These are phyloP conservation scores for Orchesella flavescens DNA, from an alignment of 2,888 invertebrate genomes.

Conservation along the genomic window DNA sequence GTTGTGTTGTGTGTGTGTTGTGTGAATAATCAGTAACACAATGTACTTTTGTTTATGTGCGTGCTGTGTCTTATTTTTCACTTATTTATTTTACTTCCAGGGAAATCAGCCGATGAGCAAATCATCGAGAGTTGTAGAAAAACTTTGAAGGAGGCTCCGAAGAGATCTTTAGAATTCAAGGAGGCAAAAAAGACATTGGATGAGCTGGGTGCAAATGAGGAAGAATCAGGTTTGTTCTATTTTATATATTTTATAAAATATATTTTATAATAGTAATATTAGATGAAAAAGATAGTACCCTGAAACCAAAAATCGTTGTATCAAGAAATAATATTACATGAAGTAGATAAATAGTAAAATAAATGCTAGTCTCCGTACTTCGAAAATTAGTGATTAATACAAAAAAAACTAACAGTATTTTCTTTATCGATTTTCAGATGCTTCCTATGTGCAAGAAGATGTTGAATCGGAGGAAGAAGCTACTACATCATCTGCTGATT, in stretches of 20 bases:
- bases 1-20: no score
- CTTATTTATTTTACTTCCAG: not conserved
- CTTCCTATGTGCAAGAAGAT: no score
- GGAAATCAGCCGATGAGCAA: not conserved
- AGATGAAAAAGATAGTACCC: not conserved
- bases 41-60: not conserved
- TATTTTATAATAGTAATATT: not conserved
- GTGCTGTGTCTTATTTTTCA: no score
- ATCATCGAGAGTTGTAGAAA: not conserved
- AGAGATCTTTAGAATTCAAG: conserved; percentile 13
- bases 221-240: not conserved
- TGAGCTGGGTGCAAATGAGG: not conserved
- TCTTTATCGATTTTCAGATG: no score
- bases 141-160: not conserved
- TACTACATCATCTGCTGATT: not conserved
- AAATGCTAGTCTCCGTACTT: no score
- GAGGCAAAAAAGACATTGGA: conserved; percentile 1
- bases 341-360: not conserved
- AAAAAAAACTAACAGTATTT: no score
- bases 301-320: no score
- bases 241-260: not conserved
- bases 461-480: no score
- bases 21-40: no score
- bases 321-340: not conserved
- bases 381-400: no score